Evolutionary conservation across 2,888 invertebrate genomes (phyloP).

Genomic region (Agrochola macilenta): DNA sequence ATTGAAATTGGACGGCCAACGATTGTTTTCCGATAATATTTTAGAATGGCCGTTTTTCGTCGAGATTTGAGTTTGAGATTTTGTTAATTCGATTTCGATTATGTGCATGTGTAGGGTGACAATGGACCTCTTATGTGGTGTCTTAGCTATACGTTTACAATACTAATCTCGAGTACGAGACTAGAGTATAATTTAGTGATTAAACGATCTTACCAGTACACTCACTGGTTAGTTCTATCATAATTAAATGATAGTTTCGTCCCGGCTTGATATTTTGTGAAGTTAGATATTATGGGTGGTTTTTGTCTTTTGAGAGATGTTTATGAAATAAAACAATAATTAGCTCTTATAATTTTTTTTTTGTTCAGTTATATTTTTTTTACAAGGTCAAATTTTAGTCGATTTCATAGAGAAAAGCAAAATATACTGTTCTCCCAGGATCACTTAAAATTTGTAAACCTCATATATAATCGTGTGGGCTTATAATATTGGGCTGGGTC

Average conservation of each 20-base stretch:
- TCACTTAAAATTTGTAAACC: not conserved
- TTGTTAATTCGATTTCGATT: slow-evolving; percentile 12
- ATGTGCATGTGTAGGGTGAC: not conserved
- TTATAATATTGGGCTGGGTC: not conserved
- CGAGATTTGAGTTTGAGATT: slow-evolving; percentile 24
- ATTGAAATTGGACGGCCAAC: slow-evolving; percentile 44
- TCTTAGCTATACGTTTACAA: too few species aligned
- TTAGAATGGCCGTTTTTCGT: slow-evolving; percentile 28
- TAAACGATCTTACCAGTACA: too few species aligned
- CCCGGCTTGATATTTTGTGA: not conserved
- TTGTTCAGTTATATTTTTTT: too few species aligned
- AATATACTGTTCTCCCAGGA: not conserved
- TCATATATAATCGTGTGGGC: not conserved
- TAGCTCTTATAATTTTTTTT: too few species aligned
- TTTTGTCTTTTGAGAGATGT: not conserved
- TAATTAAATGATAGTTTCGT: too few species aligned
- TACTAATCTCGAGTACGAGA: too few species aligned
- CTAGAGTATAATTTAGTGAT: too few species aligned
- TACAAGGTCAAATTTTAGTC: not conserved
- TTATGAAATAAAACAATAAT: not conserved
- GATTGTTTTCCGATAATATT: slow-evolving; percentile 59
- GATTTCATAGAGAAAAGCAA: not conserved
- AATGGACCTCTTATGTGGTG: not conserved
- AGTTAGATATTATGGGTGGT: not conserved
- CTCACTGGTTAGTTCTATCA: too few species aligned